Evolutionary conservation across 92 coral and sea anemone genomes (phyloP).

Genomic region (Nematostella vectensis): DNA sequence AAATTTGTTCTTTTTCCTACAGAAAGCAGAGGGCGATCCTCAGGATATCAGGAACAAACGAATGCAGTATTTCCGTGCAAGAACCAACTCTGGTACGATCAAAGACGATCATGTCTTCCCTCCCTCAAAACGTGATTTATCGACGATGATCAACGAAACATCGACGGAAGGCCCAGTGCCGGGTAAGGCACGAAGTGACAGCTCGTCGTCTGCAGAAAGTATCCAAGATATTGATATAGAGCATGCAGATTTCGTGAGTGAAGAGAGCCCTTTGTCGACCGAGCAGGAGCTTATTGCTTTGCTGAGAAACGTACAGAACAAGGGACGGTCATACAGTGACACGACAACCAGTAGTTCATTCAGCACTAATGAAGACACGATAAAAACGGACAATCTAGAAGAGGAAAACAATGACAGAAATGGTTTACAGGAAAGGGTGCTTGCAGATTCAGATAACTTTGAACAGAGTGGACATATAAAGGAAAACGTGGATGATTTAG

Average conservation of each 20-base stretch:
- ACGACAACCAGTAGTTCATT: background rate
- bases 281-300: conserved; percentile 69
- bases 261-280: conserved; percentile 41
- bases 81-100: conserved; percentile 61
- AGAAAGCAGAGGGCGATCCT: background rate
- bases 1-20: no score
- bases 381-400: background rate
- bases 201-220: conserved; percentile 46
- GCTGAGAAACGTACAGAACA: conserved; percentile 15
- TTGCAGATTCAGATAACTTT: no score
- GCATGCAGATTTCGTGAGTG: conserved; percentile 66
- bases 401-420: background rate
- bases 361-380: background rate
- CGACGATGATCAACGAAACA: background rate
- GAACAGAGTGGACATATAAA: no score
- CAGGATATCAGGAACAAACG: conserved; percentile 32
- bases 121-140: conserved; percentile 1
- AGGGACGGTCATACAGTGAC: conserved; percentile 13
- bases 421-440: no score
- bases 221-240: conserved; percentile 81
- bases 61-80: conserved; percentile 51
- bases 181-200: no score
- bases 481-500: no score
- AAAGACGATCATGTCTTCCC: conserved; percentile 9
- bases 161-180: background rate